A percentile compares a stretch with the other conserved stretches of the same genome.
These are phyloP conservation scores for Trididemnum clinides DNA, from an alignment of 23 tunicate species.

Conservation along the genomic window DNA sequence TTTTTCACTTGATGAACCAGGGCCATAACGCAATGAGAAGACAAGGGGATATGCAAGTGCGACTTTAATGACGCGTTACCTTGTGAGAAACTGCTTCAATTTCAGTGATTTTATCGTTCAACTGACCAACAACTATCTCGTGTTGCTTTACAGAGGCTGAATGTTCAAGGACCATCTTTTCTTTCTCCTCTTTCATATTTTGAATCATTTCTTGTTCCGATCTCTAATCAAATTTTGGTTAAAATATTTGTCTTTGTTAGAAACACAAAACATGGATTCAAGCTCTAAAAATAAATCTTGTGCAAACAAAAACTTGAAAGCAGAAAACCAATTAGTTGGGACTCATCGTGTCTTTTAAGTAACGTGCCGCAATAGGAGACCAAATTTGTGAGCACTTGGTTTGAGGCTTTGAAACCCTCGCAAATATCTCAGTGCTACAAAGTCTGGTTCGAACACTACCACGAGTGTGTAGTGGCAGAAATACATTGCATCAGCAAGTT, in stretches of 20 bases:
- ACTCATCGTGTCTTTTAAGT: too few relatives aligned
- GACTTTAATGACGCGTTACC: too few relatives aligned
- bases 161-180: neutral
- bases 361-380: too few relatives aligned
- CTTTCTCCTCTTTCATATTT: neutral
- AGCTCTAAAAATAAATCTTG: neutral
- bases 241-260: neutral
- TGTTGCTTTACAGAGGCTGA: neutral
- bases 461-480: too few relatives aligned
- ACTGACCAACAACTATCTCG: neutral
- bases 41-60: too few relatives aligned
- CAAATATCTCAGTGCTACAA: too few relatives aligned
- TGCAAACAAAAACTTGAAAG: neutral
- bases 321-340: neutral
- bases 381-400: too few relatives aligned
- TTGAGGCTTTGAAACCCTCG: too few relatives aligned
- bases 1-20: too few relatives aligned
- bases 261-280: neutral
- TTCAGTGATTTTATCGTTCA: conserved; percentile 1
- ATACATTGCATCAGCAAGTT: too few relatives aligned
- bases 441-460: too few relatives aligned
- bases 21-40: too few relatives aligned
- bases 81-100: neutral
- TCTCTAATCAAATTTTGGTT: neutral
- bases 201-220: conserved; percentile 2